phyloP scores from a whole-genome alignment of 2,797 vertebrate genomes.

The Enteromius paludinosus region DNA sequence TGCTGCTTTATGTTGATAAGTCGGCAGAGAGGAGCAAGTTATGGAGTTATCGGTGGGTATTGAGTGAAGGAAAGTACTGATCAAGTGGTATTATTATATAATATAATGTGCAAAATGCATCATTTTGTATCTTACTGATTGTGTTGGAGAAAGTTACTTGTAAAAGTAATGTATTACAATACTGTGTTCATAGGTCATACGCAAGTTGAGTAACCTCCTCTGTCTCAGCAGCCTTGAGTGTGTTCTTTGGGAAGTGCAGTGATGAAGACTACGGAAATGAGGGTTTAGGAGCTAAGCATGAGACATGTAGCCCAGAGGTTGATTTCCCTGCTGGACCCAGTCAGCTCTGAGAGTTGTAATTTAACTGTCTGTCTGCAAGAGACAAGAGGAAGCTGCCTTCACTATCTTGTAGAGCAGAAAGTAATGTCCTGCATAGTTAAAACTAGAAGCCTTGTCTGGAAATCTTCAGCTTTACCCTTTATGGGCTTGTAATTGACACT shows the following conservation, averaged over 20 bases:
- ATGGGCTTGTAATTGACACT: conserved; percentile 13
- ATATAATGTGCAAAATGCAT: background rate
- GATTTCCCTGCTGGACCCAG: conserved; percentile 21
- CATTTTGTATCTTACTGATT: background rate
- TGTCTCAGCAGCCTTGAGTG: background rate
- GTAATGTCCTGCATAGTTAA: background rate
- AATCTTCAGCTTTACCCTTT: background rate
- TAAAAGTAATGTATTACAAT: no score
- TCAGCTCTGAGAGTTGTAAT: background rate
- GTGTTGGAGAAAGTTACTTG: background rate
- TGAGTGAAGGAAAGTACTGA: background rate
- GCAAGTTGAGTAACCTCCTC: background rate
- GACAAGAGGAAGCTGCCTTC: conserved; percentile 38
- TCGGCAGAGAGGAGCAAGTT: background rate
- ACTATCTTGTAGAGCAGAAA: conserved; percentile 18
- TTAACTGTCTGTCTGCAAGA: conserved; percentile 38
- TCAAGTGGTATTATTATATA: background rate
- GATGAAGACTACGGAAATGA: conserved; percentile 30
- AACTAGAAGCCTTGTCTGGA: background rate
- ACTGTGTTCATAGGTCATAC: no score
- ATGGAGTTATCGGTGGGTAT: background rate
- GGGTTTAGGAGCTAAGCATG: conserved; percentile 3
- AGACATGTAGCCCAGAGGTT: conserved; percentile 27
- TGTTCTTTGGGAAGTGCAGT: conserved; percentile 10
- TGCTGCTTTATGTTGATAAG: background rate